Evolutionary conservation across 2,113 vertebrate genomes (phyloP), one percentile per base, ranked within the genome.

Genomic region (Cottus gobio): DNA sequence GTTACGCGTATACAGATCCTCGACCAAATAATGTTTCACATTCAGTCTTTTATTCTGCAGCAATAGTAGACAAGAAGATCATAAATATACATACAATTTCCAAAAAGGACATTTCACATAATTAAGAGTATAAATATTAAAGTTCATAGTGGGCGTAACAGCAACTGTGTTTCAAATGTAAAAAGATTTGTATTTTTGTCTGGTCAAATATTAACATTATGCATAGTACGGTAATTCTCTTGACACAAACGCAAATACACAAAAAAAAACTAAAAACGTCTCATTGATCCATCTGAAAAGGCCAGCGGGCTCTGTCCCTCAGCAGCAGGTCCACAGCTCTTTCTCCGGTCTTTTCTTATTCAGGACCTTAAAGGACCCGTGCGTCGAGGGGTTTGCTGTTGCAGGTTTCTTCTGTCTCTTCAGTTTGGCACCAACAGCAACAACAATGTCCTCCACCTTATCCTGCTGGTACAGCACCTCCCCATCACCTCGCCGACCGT

Each of bases 391-490:
- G 93, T 91, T 71, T 0, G 28, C 34, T 1, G 8, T 15, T 0
- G 13, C 24, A 16, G 95, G 69, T 0, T 94, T 95, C 83, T 96
- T 97, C 90, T 97, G 97, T 56, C 95, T 97, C 90, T 95, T 97
- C 28, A 98, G 94, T 83, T 95, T 97, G 87, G 96, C 95, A n/a
- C 96, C 97, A 75, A 99, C 84, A 0, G 96, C 96, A 85, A 96
- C 89, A 58, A 98, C 97, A 56, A 99, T 96, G 71, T 96, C 96
- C 86, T 99, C 98, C 86, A 97, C 96, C 0, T 96, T 95, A 84
- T 98, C 95, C 85, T 76, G 88, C 54, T 78, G 85, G 90, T 95
- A 90, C 93, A 50, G 20, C 36, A 30, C 46, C 28, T 64, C 60
- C 30, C 87, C 93, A 8, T 31, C 60, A 1, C 52, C 42, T 2